Conservation (phyloP, 2,797 vertebrate species). For the Oryzias dopingdopingensis region DNA sequence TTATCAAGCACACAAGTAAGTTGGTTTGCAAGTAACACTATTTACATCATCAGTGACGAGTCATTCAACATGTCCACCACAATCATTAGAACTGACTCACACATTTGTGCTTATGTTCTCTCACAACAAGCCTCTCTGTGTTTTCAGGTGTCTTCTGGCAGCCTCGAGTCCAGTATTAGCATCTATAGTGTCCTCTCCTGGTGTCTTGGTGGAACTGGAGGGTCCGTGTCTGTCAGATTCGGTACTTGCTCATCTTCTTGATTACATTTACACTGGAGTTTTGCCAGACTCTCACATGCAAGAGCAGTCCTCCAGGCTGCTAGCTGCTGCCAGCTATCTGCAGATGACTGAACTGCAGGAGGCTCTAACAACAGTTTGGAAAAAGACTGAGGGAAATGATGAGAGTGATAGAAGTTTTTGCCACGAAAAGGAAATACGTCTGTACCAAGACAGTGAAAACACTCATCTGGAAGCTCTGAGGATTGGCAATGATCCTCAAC, state of each 20-base stretch:
- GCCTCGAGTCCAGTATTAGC: conserved; percentile 76
- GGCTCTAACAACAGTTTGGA: conserved; percentile 41
- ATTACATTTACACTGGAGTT: conserved; percentile 75
- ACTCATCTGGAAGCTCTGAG: conserved; percentile 1
- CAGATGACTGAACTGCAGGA: conserved; percentile 71
- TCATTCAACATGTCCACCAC: too few species aligned
- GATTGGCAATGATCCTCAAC: conserved; percentile 1
- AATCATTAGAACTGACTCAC: too few species aligned
- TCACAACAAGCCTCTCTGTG: conserved; percentile 6
- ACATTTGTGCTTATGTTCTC: too few species aligned
- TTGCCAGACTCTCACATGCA: conserved; percentile 40
- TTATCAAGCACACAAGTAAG: conserved; percentile 72
- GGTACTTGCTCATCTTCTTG: conserved; percentile 61
- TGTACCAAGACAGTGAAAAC: background rate
- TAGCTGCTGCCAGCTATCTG: conserved; percentile 66
- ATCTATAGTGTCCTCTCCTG: conserved; percentile 59
- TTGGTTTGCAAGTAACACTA: too few species aligned
- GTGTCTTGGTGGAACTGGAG: conserved; percentile 69
- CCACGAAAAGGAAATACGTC: background rate
- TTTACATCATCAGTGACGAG: too few species aligned
- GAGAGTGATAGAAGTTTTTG: conserved; percentile 1
- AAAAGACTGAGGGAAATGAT: conserved; percentile 7
- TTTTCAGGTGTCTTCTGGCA: conserved; percentile 69
- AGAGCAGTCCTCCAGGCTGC: conserved; percentile 49
- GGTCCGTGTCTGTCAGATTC: conserved; percentile 60